Evolutionary conservation across 2,888 invertebrate genomes (phyloP).

Genomic region (Trichogramma evanescens): DNA sequence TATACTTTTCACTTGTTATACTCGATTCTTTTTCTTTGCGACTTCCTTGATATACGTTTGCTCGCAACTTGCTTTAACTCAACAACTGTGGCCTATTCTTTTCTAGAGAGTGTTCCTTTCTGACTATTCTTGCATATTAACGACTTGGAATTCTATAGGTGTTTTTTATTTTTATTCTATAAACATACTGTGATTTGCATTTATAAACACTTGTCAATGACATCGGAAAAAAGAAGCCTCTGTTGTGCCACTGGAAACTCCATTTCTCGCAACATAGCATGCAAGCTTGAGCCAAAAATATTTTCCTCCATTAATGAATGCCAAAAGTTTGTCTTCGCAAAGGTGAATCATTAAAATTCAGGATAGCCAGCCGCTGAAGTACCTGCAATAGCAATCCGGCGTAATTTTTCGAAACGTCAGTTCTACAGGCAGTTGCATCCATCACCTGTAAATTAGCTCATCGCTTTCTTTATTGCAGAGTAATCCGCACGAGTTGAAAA

Average conservation of each 20-base stretch:
- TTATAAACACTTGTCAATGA: background rate
- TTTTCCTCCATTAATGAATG: no score
- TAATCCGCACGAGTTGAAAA: background rate
- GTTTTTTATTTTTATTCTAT: background rate
- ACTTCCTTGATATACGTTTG: background rate
- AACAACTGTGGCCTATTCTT: background rate
- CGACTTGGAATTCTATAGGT: slow-evolving; percentile 1
- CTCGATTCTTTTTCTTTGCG: background rate
- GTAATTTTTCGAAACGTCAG: no score
- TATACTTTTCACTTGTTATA: background rate
- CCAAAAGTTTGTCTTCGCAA: no score
- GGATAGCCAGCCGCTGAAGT: no score
- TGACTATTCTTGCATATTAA: slow-evolving; percentile 7
- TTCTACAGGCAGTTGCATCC: background rate
- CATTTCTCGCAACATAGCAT: no score
- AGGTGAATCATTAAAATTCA: no score
- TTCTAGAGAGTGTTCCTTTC: background rate
- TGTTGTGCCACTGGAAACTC: no score
- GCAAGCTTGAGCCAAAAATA: no score
- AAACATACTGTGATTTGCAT: background rate
- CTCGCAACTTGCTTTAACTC: no score
- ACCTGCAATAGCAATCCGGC: no score
- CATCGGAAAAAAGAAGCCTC: no score
- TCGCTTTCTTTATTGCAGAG: background rate
- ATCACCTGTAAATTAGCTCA: slow-evolving; percentile 2